phyloP scores from a whole-genome alignment of 2,113 vertebrate species.

The Oryzias curvinotus region DNA sequence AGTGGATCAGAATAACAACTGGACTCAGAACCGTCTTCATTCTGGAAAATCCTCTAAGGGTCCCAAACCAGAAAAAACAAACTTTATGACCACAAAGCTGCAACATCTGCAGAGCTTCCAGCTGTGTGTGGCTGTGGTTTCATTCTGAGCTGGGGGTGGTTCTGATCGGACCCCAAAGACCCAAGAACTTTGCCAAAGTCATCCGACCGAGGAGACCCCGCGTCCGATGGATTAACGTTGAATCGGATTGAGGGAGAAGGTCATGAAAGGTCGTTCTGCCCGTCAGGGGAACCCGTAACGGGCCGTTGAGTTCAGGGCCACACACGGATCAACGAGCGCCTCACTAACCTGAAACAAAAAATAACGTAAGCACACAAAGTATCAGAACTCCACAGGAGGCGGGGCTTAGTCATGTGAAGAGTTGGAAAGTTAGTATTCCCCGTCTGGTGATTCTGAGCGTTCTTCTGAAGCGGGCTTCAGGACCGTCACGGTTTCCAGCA shows the following conservation, averaged over 20 bases:
- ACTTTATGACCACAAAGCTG: no score
- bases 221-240: slow-evolving; percentile 75
- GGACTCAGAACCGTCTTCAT: no score
- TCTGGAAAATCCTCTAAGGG: no score
- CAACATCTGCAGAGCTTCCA: slow-evolving; percentile 6
- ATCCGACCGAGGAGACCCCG: slow-evolving; percentile 57
- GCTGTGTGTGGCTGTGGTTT: slow-evolving; percentile 2
- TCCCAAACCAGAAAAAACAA: no score
- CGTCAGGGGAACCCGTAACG: slow-evolving; percentile 60
- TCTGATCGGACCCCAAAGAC: slow-evolving; percentile 68
- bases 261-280: slow-evolving; percentile 58
- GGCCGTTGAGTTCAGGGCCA: slow-evolving; percentile 69
- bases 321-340: slow-evolving; percentile 54
- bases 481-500: slow-evolving; percentile 78
- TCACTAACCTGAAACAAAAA: neutral
- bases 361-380: slow-evolving; percentile 12
- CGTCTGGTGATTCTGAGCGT: slow-evolving; percentile 67
- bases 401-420: slow-evolving; percentile 57
- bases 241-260: slow-evolving; percentile 70
- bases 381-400: slow-evolving; percentile 24
- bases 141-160: slow-evolving; percentile 30
- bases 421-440: slow-evolving; percentile 76
- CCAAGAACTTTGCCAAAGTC: slow-evolving; percentile 65
- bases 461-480: slow-evolving; percentile 65
- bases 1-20: no score